Percentiles rank a stretch among this genome's conserved stretches.
phyloP scores from a whole-genome alignment of 2,888 invertebrate species.

The Xiphydria camelus region DNA sequence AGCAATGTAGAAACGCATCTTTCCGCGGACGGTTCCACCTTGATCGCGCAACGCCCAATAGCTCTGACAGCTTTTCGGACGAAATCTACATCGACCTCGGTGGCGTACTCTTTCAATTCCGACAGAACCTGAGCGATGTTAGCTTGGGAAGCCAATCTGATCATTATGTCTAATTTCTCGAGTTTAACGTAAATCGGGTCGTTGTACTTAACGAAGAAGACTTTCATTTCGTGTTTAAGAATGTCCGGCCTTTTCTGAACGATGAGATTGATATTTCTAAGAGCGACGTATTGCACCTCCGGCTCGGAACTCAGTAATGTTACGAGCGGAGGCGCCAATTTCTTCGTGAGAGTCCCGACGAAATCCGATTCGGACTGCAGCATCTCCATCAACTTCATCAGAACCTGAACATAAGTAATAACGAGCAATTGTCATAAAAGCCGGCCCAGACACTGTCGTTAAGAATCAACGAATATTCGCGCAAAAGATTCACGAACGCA shows the following conservation, averaged over 20 bases:
- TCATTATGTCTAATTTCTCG: conserved; percentile 99
- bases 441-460: too few species aligned
- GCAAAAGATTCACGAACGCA: too few species aligned
- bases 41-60: conserved; percentile 98
- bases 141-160: conserved; percentile 93
- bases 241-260: conserved; percentile 99
- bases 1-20: conserved; percentile 96
- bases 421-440: too few species aligned
- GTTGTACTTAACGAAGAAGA: conserved; percentile 99
- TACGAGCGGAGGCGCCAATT: conserved; percentile 97
- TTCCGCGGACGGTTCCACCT: conserved; percentile 96
- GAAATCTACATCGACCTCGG: conserved; percentile 99
- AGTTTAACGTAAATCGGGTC: conserved; percentile 99
- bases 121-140: conserved; percentile 98
- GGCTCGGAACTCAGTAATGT: conserved; percentile 97
- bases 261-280: conserved; percentile 97
- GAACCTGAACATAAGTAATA: too few species aligned
- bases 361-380: conserved; percentile 91
- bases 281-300: conserved; percentile 98
- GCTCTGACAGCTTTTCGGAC: conserved; percentile 98
- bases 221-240: conserved; percentile 99
- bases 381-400: conserved; percentile 99
- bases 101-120: conserved; percentile 97
- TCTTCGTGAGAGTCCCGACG: conserved; percentile 90
- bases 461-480: too few species aligned